These are phyloP conservation scores for Crocuta crocuta DNA, from an alignment of 2,113 vertebrate genomes.

Conservation along the genomic window DNA sequence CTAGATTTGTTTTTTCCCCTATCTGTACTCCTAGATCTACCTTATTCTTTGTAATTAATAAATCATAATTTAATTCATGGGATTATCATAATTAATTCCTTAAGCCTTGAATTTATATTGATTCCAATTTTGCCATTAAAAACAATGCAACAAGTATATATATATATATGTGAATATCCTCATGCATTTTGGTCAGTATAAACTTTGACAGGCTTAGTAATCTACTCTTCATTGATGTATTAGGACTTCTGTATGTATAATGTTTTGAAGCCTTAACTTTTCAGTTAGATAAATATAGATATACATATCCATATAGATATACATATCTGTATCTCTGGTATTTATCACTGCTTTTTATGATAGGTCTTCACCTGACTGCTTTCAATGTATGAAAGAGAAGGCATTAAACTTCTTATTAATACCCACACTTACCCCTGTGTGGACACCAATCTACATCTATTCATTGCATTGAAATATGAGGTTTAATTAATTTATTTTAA, in stretches of 20 bases:
- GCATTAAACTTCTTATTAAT: not conserved
- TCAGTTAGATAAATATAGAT: not conserved
- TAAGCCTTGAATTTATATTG: not conserved
- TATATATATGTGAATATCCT: not conserved
- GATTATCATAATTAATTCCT: not conserved
- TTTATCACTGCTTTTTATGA: not conserved
- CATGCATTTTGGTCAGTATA: not conserved
- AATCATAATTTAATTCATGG: not conserved
- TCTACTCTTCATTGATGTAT: not conserved
- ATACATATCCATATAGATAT: not conserved
- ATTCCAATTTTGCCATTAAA: slow-evolving; percentile 15
- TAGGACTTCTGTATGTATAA: not conserved
- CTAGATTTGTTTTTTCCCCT: not conserved
- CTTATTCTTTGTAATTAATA: not conserved
- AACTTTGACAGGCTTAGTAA: not conserved
- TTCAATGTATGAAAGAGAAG: slow-evolving; percentile 2
- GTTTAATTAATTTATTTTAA: too few species aligned
- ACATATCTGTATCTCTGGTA: not conserved
- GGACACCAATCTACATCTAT: not conserved
- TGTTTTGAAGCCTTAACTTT: not conserved
- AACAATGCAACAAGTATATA: not conserved
- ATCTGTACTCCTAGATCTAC: not conserved
- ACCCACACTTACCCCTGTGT: not conserved
- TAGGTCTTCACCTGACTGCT: not conserved
- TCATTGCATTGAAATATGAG: not conserved